Evolutionary conservation across 2,888 invertebrate species (phyloP), one percentile per base, ranked within the genome.

Genomic region (Selenia dentaria): DNA sequence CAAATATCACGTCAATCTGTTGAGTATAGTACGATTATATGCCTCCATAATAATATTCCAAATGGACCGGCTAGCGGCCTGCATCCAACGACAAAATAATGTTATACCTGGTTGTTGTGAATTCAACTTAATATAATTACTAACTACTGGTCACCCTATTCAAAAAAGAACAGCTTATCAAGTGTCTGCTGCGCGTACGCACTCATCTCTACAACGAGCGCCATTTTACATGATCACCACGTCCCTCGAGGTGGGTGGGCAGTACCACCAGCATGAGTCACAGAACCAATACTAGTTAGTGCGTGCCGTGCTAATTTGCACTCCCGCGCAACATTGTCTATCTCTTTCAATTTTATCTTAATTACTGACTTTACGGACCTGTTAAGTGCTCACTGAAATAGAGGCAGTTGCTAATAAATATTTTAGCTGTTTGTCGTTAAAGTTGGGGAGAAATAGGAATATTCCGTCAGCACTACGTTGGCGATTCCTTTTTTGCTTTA

Each of bases 231-330:
- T 29, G 10, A 34, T 25, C 3, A 14, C 33, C 6, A 16, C 3
- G 2, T 6, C 4, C 5, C 2, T 9, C 43, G 13, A 14, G 34
- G 24, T 78, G 83, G 79, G 81, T 81, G 81, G 81, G 57, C 72
- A 8, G 8, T 8, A 22, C 8, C 8, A 8, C 22, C 22, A 8
- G 22, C 6, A n/a, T 8, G 2, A 6, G 8, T 8, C 22, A 8
- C 22, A 22, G 22, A 22, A 8, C 8, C 5, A 6, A 6, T 1
- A 22, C 22, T 0, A 22, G 22, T 22, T 1, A 8, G 5, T 18
- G 2, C 22, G 8, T 22, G 22, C 8, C 6, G n/a, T n/a, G 25
- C 9, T 25, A 9, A 45, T 36, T 40, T 32, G 31, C 40, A 32
- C 54, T 64, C 12, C 33, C 48, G 37, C 24, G 38, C 55, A 32